phyloP scores from a whole-genome alignment of 1,140 invertebrate genomes.

The Bombus waltoni region DNA sequence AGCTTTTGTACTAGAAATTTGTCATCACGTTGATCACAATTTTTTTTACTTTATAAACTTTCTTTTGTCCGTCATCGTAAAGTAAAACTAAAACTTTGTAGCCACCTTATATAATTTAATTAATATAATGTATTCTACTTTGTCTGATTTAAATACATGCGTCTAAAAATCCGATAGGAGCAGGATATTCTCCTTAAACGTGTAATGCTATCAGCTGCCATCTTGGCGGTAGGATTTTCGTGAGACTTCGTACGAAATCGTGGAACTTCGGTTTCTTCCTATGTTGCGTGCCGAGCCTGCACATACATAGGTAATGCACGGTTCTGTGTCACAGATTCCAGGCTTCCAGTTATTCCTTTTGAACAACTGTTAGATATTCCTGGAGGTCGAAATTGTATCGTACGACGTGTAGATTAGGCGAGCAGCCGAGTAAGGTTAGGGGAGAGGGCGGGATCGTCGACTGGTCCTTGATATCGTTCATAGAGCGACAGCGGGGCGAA shows the following conservation, averaged over 20 bases:
- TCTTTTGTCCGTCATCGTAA: too few relatives aligned
- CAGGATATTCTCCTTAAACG: neutral
- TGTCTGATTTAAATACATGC: neutral
- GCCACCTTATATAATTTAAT: too few relatives aligned
- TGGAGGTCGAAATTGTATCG: neutral
- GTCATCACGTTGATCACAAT: too few relatives aligned
- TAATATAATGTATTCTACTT: neutral
- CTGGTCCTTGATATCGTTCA: neutral
- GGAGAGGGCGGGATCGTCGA: neutral
- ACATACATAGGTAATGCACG: neutral
- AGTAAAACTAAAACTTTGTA: too few relatives aligned
- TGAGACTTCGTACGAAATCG: constrained; percentile 23
- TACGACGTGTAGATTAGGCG: neutral
- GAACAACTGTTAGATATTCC: neutral
- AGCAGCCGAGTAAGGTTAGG: neutral
- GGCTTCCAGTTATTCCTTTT: neutral
- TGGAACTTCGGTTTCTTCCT: constrained; percentile 8
- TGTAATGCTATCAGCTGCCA: neutral
- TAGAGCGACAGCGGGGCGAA: too few relatives aligned
- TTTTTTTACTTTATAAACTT: too few relatives aligned
- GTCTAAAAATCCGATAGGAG: neutral
- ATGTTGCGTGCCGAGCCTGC: neutral
- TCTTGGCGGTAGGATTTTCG: neutral
- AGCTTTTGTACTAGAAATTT: too few relatives aligned
- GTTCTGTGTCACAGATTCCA: neutral